Conservation (phyloP, 2,797 vertebrate species). For the Rallus crepitans region DNA sequence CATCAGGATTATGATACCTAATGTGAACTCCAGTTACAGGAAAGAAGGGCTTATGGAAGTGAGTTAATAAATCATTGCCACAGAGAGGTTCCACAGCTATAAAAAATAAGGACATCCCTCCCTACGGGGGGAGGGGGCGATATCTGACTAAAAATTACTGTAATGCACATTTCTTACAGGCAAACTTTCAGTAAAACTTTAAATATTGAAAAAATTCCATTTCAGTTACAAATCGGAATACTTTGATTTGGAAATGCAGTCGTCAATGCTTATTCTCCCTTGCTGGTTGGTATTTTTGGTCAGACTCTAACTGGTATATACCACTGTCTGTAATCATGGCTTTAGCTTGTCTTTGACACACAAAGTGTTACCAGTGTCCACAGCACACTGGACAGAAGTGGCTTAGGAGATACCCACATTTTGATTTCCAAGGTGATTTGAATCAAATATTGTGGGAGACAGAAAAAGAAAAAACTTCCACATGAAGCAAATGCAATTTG, state of each 20-base stretch:
- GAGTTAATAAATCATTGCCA: neutral
- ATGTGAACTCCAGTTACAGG: neutral
- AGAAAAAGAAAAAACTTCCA: neutral
- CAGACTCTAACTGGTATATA: neutral
- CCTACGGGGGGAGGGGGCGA: accelerated
- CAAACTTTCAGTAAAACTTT: neutral
- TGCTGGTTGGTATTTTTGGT: neutral
- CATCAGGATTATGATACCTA: neutral
- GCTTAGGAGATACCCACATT: neutral
- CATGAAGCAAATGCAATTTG: accelerated
- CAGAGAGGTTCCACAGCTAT: neutral
- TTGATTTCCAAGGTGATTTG: neutral
- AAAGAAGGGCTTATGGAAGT: neutral
- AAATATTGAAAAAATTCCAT: neutral
- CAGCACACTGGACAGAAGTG: neutral
- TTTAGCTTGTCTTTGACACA: neutral
- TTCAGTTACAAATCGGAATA: neutral
- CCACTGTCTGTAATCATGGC: neutral
- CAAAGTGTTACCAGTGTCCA: neutral
- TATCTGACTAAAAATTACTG: neutral
- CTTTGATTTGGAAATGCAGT: neutral
- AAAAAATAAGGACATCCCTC: neutral
- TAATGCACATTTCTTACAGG: neutral
- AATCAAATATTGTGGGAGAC: neutral
- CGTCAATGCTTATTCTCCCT: neutral